These are phyloP conservation scores for Morelia viridis DNA, from an alignment of 2,797 vertebrate genomes.

Conservation along the genomic window DNA sequence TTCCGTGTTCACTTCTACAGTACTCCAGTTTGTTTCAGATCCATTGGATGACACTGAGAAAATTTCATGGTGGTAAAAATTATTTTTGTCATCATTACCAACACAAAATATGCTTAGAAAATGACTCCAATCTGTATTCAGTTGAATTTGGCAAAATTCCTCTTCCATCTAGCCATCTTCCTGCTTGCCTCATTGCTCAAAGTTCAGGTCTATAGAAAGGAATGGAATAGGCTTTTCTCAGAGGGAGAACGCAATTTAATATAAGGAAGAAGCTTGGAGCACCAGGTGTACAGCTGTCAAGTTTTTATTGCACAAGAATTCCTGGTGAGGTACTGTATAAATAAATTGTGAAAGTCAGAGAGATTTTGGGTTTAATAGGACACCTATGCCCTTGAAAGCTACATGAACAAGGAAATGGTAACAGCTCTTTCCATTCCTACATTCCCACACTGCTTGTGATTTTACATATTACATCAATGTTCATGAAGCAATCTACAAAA, in stretches of 20 bases:
- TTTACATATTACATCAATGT: no score
- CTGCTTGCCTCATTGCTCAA: background rate
- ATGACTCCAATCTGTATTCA: background rate
- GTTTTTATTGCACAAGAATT: no score
- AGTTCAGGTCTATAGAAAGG: background rate
- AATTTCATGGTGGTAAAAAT: background rate
- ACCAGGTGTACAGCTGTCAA: no score
- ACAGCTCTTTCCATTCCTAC: no score
- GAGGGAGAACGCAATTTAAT: background rate
- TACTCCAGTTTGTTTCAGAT: background rate
- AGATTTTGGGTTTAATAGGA: no score
- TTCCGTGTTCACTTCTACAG: background rate
- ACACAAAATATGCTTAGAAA: background rate
- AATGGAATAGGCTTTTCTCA: background rate
- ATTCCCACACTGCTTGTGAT: no score
- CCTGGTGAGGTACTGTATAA: no score
- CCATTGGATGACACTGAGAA: background rate
- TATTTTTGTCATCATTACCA: background rate
- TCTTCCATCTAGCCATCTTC: background rate
- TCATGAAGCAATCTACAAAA: no score
- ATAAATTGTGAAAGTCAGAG: no score
- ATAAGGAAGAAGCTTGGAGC: background rate
- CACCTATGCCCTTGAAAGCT: no score
- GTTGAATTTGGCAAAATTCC: background rate
- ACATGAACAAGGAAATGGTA: no score